phyloP scores from a whole-genome alignment of 2,888 invertebrate species.

The Quadroppia sp. region DNA sequence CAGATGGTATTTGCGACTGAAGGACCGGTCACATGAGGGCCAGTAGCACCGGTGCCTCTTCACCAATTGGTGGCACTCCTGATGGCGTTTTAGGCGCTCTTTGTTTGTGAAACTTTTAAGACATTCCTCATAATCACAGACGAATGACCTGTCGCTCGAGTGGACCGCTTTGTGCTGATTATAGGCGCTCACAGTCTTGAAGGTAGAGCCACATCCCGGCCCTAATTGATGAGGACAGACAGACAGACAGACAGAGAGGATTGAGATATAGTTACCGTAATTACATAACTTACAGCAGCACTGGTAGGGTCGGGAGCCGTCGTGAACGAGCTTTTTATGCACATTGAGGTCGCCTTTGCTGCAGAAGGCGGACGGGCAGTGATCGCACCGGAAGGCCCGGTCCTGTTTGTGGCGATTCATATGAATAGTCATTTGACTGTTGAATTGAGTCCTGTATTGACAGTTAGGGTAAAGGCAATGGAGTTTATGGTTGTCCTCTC shows the following conservation, averaged over 20 bases:
- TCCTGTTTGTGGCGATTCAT: not conserved
- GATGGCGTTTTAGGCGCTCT: not conserved
- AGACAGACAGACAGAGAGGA: too few species aligned
- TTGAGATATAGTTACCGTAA: too few species aligned
- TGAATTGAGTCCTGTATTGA: not conserved
- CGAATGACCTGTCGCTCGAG: not conserved
- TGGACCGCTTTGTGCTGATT: not conserved
- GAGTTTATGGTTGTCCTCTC: not conserved
- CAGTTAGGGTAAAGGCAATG: not conserved
- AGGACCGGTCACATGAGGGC: not conserved
- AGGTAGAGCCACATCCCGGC: not conserved
- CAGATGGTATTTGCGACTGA: not conserved
- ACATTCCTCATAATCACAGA: not conserved
- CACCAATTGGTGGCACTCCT: not conserved
- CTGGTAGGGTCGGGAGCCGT: not conserved
- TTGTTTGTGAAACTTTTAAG: not conserved
- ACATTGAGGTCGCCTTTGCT: not conserved
- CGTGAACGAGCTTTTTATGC: not conserved
- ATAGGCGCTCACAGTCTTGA: not conserved
- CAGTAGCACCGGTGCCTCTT: not conserved
- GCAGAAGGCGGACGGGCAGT: not conserved
- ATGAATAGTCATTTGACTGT: not conserved
- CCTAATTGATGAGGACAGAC: not conserved
- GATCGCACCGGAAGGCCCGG: not conserved
- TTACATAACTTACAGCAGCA: not conserved